phyloP scores from a whole-genome alignment of 1,140 invertebrate genomes.

The Tribolium castaneum region DNA sequence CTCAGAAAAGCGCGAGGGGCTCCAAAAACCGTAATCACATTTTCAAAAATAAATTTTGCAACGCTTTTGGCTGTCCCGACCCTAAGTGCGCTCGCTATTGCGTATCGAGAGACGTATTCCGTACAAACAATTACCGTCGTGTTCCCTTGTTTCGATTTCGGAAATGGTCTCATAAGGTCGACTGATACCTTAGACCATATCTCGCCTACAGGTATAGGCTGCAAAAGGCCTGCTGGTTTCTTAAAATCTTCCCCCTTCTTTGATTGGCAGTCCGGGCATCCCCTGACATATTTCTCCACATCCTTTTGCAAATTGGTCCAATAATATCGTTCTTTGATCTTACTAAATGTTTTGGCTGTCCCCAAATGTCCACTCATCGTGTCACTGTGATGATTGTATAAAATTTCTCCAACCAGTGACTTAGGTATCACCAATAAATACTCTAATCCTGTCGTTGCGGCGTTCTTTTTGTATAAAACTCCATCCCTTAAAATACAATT shows the following conservation, averaged over 20 bases:
- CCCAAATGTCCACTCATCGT: background rate
- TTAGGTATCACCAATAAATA: background rate
- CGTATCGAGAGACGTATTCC: background rate
- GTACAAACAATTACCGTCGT: background rate
- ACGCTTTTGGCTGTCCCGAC: background rate
- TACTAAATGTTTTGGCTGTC: background rate
- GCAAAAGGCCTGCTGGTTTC: background rate
- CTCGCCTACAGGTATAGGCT: background rate
- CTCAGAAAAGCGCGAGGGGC: background rate
- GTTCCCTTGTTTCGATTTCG: background rate
- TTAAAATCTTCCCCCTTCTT: background rate
- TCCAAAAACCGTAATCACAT: background rate
- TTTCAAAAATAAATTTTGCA: background rate
- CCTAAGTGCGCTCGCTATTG: background rate
- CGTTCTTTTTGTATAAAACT: background rate
- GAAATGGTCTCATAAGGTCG: too few relatives aligned
- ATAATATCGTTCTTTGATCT: background rate
- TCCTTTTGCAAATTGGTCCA: background rate
- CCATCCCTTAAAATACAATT: background rate
- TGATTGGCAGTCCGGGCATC: background rate
- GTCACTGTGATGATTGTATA: background rate
- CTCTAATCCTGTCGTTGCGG: background rate
- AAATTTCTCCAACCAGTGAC: background rate
- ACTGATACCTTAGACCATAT: background rate
- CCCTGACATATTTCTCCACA: background rate